Base-by-base conservation (phyloP, 2,797 vertebrate genomes). In the Lepus townsendii region DNA sequence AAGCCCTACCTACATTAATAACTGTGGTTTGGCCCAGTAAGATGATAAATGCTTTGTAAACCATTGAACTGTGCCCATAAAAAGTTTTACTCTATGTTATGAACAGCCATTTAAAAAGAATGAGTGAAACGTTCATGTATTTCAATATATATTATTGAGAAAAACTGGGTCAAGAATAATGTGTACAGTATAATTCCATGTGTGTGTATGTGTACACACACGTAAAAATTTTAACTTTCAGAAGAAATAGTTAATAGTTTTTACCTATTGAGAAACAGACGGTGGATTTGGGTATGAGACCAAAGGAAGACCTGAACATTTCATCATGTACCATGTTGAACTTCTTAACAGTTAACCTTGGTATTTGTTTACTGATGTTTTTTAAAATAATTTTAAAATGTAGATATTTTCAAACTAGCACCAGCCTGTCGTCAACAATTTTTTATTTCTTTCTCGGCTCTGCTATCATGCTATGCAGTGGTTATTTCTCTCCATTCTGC, bases 81-180 rank as follows among this genome's bases (percentile, higher is more conserved):
- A 85, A 96, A 13, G 12, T 26, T 66, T 79, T 32, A 66, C 14
- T 68, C 4, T 38, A 42, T 68, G 19, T 24, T 22, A 22, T 65
- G n/a, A 7, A 88, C 24, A 62, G 16, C 8, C 65, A 78, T 54
- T 72, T 22, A 57, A 42, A 73, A 87, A n/a, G 38, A 86, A 88
- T 88, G 14, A 76, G 13, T 35, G 24, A 96, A 5, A 93, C 47
- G 20, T 79, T 1, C 2, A 68, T 7, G 0, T 16, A 35, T 30
- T 65, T 12, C 69, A 50, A 35, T 26, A 52, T 32, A 38, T 1
- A 69, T 50, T 60, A 77, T 14, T 82, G 9, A 94, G 22, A 65
- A 93, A 88, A 88, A 12, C 30, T 35, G 83, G 65, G 32, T 38
- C 50, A 3, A 92, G 75, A 87, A 63, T 68, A 72, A 79, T 42